Evolutionary conservation across 2,113 vertebrate genomes (phyloP).

Genomic region (Onychorhynchus coronatus): DNA sequence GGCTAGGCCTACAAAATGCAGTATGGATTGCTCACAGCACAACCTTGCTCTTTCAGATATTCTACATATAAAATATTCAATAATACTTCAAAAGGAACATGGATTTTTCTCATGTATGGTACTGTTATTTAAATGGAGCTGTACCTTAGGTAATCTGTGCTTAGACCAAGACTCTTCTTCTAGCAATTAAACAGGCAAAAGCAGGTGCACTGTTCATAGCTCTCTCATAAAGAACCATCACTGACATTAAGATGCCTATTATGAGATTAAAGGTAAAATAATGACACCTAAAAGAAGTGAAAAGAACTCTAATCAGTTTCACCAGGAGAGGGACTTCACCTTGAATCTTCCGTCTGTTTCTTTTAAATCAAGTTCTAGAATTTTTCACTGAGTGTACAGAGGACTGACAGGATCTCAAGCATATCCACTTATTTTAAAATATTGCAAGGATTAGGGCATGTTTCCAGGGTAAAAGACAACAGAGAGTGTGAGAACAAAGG

Average conservation of each 20-base stretch:
- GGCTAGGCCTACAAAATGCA: no score
- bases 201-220: background rate
- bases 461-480: background rate
- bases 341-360: background rate
- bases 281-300: background rate
- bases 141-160: background rate
- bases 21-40: no score
- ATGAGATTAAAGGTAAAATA: background rate
- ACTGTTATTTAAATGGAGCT: background rate
- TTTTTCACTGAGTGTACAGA: background rate
- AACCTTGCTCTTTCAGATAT: no score
- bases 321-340: background rate
- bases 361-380: background rate
- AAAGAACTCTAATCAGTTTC: background rate
- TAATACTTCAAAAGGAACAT: background rate
- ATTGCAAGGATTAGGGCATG: background rate
- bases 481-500: background rate
- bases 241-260: background rate
- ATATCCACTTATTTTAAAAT: background rate
- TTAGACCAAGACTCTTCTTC: background rate
- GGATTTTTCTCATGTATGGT: background rate
- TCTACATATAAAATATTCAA: no score
- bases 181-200: background rate
- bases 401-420: background rate
- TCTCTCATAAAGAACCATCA: background rate